phyloP scores from a whole-genome alignment of 2,888 invertebrate species.

The Tineola bisselliella region DNA sequence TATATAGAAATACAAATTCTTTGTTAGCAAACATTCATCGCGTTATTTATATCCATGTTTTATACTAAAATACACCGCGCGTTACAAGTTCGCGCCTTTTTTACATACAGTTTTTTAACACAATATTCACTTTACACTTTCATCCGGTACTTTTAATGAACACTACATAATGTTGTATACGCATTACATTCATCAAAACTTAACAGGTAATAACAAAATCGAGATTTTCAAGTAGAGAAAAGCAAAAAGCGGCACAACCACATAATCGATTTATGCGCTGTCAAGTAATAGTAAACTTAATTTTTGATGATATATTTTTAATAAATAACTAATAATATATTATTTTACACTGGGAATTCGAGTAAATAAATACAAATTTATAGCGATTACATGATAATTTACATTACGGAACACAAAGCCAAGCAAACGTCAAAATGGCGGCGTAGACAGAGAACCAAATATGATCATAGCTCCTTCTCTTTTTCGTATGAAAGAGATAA shows the following conservation, averaged over 20 bases:
- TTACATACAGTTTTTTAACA: conserved; percentile 26
- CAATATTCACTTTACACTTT: background rate
- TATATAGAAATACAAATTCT: background rate
- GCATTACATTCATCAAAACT: conserved; percentile 20
- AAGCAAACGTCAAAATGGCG: conserved; percentile 70
- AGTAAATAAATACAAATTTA: conserved; percentile 30
- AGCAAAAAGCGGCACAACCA: conserved; percentile 56
- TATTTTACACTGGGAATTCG: conserved; percentile 25
- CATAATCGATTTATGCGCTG: conserved; percentile 56
- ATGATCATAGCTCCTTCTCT: no score
- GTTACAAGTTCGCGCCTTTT: conserved; percentile 58
- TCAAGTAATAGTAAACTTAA: conserved; percentile 23
- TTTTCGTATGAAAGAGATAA: no score
- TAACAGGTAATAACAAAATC: conserved; percentile 30
- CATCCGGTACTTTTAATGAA: background rate
- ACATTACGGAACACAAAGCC: conserved; percentile 56
- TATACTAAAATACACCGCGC: conserved; percentile 23
- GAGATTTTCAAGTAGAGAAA: conserved; percentile 27
- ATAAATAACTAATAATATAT: conserved; percentile 25
- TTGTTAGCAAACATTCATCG: conserved; percentile 3
- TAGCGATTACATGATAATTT: conserved; percentile 43
- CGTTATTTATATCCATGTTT: conserved; percentile 4
- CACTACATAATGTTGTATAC: background rate
- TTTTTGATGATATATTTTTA: conserved; percentile 23
- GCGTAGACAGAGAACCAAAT: conserved; percentile 25